Evolutionary conservation across 2,113 vertebrate species (phyloP).

Genomic region (Strix uralensis): DNA sequence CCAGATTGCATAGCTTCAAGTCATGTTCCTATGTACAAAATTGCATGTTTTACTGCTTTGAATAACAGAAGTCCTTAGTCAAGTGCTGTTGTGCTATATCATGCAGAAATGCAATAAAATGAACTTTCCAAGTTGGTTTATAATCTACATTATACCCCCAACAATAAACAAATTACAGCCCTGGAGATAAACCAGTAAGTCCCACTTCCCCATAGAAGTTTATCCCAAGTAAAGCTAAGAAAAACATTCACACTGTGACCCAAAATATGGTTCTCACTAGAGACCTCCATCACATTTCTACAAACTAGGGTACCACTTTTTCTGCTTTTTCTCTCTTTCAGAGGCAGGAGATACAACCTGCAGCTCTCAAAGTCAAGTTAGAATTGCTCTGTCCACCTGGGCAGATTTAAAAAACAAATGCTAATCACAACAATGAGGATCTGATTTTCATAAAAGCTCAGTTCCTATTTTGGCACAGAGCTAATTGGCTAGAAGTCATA

Average conservation of each 20-base stretch:
- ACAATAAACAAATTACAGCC: background rate
- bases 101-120: background rate
- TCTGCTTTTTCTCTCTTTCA: background rate
- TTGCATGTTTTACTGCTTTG: background rate
- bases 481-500: background rate
- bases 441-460: background rate
- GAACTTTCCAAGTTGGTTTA: background rate
- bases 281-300: background rate
- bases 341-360: background rate
- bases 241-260: background rate
- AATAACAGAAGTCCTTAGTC: background rate
- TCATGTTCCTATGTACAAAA: background rate
- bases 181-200: background rate
- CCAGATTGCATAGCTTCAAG: slow-evolving; percentile 35
- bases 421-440: background rate
- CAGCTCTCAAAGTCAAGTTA: background rate
- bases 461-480: background rate
- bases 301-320: background rate
- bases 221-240: background rate
- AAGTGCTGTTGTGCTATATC: background rate
- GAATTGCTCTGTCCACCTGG: background rate
- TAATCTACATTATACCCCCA: background rate
- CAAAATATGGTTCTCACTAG: background rate
- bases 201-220: background rate
- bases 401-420: background rate